Conservation (phyloP, 2,888 invertebrate genomes). For the Drosophila paramelanica region DNA sequence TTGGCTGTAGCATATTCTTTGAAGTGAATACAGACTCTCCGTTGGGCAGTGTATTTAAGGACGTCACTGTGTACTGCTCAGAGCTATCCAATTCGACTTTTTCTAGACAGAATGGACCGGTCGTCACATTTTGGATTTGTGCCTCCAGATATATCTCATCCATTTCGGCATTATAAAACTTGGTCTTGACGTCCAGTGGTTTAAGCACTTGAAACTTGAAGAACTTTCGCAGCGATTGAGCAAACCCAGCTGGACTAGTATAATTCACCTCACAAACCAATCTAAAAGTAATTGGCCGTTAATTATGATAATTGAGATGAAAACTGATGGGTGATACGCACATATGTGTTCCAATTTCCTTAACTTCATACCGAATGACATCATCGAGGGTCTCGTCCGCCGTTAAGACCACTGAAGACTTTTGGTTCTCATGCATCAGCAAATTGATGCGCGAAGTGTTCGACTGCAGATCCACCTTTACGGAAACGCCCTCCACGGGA, state of each 20-base stretch:
- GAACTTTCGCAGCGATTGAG: conserved; percentile 96
- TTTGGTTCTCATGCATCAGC: conserved; percentile 89
- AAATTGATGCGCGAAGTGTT: conserved; percentile 94
- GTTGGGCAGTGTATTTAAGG: conserved; percentile 89
- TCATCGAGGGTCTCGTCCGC: conserved; percentile 96
- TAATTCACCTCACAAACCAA: conserved; percentile 98
- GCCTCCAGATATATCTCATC: conserved; percentile 91
- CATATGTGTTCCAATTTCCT: conserved; percentile 99
- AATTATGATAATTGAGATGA: neutral
- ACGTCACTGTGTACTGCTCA: conserved; percentile 92
- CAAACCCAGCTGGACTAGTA: conserved; percentile 89
- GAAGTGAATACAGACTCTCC: conserved; percentile 91
- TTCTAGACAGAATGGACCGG: conserved; percentile 96
- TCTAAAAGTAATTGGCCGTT: conserved; percentile 85
- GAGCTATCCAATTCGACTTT: conserved; percentile 97
- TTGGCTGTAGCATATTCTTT: conserved; percentile 93
- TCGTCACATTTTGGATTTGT: conserved; percentile 96
- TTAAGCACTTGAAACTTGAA: conserved; percentile 99
- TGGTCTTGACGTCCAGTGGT: conserved; percentile 99
- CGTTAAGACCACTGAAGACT: conserved; percentile 87
- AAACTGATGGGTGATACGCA: conserved; percentile 84
- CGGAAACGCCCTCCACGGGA: conserved; percentile 86
- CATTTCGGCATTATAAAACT: conserved; percentile 97
- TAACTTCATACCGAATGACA: conserved; percentile 99
- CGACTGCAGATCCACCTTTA: conserved; percentile 96